phyloP scores from a whole-genome alignment of 2,113 vertebrate species.

The Cinclus mexicanus region DNA sequence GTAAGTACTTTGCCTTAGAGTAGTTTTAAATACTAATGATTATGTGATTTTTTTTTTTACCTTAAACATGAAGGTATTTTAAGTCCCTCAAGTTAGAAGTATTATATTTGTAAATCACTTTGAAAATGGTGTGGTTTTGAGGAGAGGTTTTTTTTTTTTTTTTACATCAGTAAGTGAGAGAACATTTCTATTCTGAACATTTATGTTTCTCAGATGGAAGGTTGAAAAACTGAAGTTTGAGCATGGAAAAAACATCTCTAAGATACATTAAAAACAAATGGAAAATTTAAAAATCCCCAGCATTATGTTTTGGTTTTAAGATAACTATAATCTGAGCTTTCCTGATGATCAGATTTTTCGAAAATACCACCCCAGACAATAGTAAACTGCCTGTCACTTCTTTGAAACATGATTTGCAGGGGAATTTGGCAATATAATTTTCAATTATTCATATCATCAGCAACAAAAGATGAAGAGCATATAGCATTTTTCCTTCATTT shows the following conservation, averaged over 20 bases:
- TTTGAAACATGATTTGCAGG: neutral
- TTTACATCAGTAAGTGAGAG: neutral
- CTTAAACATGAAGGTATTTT: neutral
- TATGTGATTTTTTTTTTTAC: neutral
- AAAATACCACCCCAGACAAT: neutral
- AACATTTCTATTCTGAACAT: neutral
- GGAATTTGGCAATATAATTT: neutral
- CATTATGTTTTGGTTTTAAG: neutral
- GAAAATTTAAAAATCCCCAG: neutral
- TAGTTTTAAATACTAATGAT: neutral
- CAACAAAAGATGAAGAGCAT: neutral
- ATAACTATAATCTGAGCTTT: neutral
- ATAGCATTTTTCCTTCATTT: neutral
- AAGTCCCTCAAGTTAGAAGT: neutral
- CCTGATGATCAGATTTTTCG: neutral
- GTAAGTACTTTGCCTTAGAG: neutral
- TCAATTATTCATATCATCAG: neutral
- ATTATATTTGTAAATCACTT: neutral
- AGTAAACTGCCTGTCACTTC: neutral
- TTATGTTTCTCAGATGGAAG: neutral
- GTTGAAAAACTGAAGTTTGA: neutral
- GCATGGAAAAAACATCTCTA: neutral
- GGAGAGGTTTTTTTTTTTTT: neutral
- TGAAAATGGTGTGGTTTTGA: neutral
- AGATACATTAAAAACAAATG: neutral